Evolutionary conservation across 1,140 invertebrate species (phyloP).

Genomic region (Saccostrea echinata): DNA sequence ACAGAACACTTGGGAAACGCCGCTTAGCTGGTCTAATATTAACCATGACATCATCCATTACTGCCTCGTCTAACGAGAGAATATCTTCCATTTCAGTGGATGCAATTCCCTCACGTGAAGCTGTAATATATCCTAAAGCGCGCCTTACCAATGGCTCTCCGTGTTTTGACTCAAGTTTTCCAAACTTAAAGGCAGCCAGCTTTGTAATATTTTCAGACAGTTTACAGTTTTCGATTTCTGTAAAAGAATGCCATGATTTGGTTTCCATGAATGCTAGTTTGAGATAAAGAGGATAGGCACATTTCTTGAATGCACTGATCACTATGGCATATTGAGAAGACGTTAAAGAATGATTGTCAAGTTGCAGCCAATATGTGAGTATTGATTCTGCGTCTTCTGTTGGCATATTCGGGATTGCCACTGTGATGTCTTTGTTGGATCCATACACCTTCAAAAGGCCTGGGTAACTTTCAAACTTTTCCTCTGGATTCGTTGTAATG

Average conservation of each 20-base stretch:
- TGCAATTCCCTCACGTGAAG: constrained; percentile 86
- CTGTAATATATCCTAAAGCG: constrained; percentile 85
- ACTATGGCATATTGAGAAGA: constrained; percentile 73
- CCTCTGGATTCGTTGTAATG: constrained; percentile 81
- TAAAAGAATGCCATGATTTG: constrained; percentile 73
- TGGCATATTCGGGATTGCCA: constrained; percentile 70
- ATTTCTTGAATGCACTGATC: constrained; percentile 71
- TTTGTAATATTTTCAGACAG: constrained; percentile 73
- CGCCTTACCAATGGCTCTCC: constrained; percentile 82
- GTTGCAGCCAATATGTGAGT: constrained; percentile 71
- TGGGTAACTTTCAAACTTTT: constrained; percentile 71
- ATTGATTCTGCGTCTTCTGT: constrained; percentile 71
- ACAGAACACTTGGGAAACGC: constrained; percentile 83
- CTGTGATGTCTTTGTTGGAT: constrained; percentile 60
- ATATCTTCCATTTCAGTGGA: constrained; percentile 89
- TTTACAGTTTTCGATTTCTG: constrained; percentile 64
- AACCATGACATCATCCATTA: constrained; percentile 82
- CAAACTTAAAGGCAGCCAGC: constrained; percentile 82
- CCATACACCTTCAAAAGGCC: constrained; percentile 62
- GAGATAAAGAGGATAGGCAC: constrained; percentile 75
- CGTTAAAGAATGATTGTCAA: constrained; percentile 63
- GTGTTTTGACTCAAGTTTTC: constrained; percentile 85
- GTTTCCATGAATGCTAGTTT: constrained; percentile 74
- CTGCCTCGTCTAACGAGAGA: constrained; percentile 86
- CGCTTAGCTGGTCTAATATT: constrained; percentile 77